phyloP scores from a whole-genome alignment of 2,113 vertebrate species.

The Channa maculata region DNA sequence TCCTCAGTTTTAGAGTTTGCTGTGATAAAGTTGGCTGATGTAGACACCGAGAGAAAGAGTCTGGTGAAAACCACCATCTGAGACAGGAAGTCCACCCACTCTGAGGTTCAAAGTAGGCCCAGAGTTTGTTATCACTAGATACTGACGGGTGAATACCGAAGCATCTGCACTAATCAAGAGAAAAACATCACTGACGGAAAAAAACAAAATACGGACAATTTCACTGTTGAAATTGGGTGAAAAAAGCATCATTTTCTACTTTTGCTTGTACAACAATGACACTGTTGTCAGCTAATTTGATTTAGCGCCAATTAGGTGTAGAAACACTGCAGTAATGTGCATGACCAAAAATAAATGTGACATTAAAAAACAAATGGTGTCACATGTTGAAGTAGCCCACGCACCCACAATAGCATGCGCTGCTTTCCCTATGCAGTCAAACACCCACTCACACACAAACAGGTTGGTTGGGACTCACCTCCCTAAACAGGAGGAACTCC shows the following conservation, averaged over 20 bases:
- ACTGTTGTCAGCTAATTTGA: not conserved
- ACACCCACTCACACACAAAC: constrained; percentile 47
- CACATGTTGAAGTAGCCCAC: constrained; percentile 17
- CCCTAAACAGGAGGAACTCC: constrained; percentile 81
- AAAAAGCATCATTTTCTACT: too few relatives aligned
- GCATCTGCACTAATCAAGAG: constrained; percentile 25
- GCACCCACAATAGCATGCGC: constrained; percentile 30
- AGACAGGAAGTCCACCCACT: constrained; percentile 77
- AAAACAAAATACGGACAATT: constrained; percentile 4
- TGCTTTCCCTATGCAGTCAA: constrained; percentile 43
- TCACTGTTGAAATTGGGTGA: not conserved
- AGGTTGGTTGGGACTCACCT: constrained; percentile 71
- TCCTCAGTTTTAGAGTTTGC: constrained; percentile 36
- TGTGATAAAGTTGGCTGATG: constrained; percentile 64
- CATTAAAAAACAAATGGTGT: not conserved
- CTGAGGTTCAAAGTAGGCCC: constrained; percentile 50
- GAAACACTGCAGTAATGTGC: too few relatives aligned
- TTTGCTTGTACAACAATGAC: not conserved
- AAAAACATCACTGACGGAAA: constrained; percentile 24
- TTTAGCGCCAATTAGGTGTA: not conserved
- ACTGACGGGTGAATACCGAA: constrained; percentile 35
- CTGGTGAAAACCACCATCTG: constrained; percentile 47
- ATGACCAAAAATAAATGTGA: not conserved
- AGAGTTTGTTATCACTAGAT: constrained; percentile 60
- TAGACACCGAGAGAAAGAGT: constrained; percentile 40